Evolutionary conservation across 2,888 invertebrate species (phyloP), one percentile per base, ranked within the genome.

Genomic region (Torymus aiolomorphi): DNA sequence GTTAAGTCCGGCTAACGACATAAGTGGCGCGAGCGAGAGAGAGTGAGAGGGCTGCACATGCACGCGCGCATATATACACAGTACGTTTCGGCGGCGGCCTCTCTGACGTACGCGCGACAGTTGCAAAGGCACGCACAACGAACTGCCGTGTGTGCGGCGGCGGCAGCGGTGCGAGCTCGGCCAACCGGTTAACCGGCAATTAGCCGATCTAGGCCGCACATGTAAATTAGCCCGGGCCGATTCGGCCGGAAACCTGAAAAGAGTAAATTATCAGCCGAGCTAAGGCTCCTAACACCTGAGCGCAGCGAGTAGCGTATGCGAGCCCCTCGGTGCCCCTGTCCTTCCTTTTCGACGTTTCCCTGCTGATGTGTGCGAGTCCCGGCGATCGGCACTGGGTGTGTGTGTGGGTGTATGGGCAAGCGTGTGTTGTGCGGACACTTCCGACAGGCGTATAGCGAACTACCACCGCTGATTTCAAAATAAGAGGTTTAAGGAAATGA

Each of bases 161-260:
- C 3, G 24, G 4, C 31, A 5, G 31, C 31, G 31, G 59, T 80
- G 80, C 85, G 85, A 87, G 87, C 83, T 87, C 88, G 88, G 84
- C 88, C 87, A 87, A 89, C 89, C 89, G 87, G 89, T 90, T 88
- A 90, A 90, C 90, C 90, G 89, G 90, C 89, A 89, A 90, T 90
- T 90, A 90, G 86, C 88, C 88, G 89, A 90, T 90, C 87, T 87
- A 86, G 82, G 79, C 76, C 78, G 88, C 88, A 88, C 88, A 89
- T 89, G 89, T 89, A 89, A 89, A 90, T 90, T 90, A 89, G 87
- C 86, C 86, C 82, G 83, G 75, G 81, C 80, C 83, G 84, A 84
- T 83, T 83, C 75, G 80, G 78, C 82, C 87, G 88, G 87, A 86
- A 87, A 86, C 87, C 85, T 31, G 84, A 85, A 87, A 87, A 88